A percentile compares a stretch with the other conserved stretches of the same genome.
These are phyloP conservation scores for Plecotus auritus DNA, from an alignment of 2,113 vertebrate species.

Conservation along the genomic window DNA sequence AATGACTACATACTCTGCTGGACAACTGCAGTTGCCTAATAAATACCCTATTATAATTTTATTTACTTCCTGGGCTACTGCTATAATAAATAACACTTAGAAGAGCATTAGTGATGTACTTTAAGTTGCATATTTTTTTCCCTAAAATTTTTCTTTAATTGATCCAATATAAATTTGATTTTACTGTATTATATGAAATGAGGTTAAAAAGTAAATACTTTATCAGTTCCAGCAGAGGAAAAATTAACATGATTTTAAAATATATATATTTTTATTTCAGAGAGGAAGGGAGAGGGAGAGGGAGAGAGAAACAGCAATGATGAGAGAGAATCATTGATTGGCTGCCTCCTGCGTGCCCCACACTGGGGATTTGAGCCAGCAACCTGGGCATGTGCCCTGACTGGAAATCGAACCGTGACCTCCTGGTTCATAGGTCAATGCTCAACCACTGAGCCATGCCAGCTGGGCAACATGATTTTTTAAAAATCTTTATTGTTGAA, in stretches of 20 bases:
- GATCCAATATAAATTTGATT: constrained; percentile 10
- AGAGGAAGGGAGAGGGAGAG: too few species aligned
- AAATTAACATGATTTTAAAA: neutral
- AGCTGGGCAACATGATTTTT: too few species aligned
- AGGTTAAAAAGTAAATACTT: neutral
- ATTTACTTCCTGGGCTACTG: neutral
- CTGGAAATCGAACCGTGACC: too few species aligned
- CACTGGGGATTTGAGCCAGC: too few species aligned
- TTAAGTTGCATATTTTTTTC: neutral
- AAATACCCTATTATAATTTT: neutral
- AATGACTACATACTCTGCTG: neutral
- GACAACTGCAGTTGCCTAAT: neutral
- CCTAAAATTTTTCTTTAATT: constrained; percentile 3
- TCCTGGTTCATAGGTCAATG: too few species aligned
- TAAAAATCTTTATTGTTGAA: too few species aligned
- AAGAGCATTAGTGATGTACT: neutral
- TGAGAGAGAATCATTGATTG: too few species aligned
- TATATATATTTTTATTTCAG: too few species aligned
- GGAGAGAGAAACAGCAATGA: too few species aligned
- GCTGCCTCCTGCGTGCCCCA: too few species aligned
- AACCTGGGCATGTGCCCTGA: too few species aligned
- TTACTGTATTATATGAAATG: constrained; percentile 1
- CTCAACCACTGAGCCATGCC: too few species aligned
- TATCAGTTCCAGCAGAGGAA: neutral
- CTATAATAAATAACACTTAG: neutral